These are phyloP conservation scores for Tricholauxania praeusta DNA, from an alignment of 2,888 invertebrate species.

Conservation along the genomic window DNA sequence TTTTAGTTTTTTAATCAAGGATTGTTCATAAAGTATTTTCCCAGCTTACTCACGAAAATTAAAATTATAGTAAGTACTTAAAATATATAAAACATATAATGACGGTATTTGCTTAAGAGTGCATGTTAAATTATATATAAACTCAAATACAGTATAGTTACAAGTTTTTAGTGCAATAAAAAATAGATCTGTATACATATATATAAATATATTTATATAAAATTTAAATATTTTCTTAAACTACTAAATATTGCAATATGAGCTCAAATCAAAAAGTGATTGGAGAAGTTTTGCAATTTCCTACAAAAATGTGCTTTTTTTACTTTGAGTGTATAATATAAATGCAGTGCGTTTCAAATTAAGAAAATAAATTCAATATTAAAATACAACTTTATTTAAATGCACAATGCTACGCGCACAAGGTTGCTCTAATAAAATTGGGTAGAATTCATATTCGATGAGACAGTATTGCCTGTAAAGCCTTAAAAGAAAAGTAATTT, in stretches of 20 bases:
- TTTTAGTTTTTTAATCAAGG: no score
- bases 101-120: no score
- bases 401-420: no score
- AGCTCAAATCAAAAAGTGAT: background rate
- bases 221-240: background rate
- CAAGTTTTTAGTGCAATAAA: constrained; percentile 21
- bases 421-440: no score
- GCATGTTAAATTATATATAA: background rate
- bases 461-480: no score
- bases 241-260: background rate
- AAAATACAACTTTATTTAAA: background rate
- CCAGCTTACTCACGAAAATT: no score
- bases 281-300: background rate
- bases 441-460: no score
- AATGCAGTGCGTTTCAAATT: constrained; percentile 28
- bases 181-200: constrained; percentile 22
- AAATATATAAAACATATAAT: no score
- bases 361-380: constrained; percentile 20
- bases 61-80: no score
- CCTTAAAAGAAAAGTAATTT: no score
- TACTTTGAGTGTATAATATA: constrained; percentile 27
- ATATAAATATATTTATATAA: constrained; percentile 6
- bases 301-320: constrained; percentile 10
- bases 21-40: no score
- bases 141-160: background rate